Conservation (phyloP, 64 coral and sea anemone species). For the Stichodactyla mertensii region DNA sequence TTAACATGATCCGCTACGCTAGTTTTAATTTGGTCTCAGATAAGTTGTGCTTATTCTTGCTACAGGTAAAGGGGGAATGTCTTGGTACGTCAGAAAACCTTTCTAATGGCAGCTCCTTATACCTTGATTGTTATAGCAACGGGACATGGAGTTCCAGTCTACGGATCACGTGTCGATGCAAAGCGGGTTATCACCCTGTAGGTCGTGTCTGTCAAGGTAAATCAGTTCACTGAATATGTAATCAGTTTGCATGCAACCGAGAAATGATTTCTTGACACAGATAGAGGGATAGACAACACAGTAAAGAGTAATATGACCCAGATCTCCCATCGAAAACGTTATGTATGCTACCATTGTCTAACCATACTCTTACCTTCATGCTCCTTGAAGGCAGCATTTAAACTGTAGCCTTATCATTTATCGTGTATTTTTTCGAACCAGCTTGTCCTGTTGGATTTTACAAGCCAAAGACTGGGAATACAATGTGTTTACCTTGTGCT, state of each 20-base stretch:
- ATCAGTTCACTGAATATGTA: background rate
- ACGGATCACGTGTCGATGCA: constrained; percentile 40
- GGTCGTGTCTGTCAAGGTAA: constrained; percentile 31
- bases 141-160: constrained; percentile 36
- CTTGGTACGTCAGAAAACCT: constrained; percentile 31
- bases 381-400: too few species aligned
- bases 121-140: constrained; percentile 40
- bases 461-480: constrained; percentile 45
- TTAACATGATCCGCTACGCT: too few species aligned
- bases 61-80: constrained; percentile 35
- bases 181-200: constrained; percentile 47
- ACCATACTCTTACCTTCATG: background rate
- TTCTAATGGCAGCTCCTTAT: constrained; percentile 1
- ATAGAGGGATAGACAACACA: background rate
- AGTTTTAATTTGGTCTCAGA: background rate
- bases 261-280: too few species aligned
- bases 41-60: background rate
- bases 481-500: constrained; percentile 46
- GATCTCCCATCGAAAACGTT: too few species aligned
- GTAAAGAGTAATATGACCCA: too few species aligned
- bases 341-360: too few species aligned
- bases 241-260: too few species aligned
- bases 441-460: constrained; percentile 34
- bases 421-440: background rate
- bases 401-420: background rate